Evolutionary conservation across 2,888 invertebrate species (phyloP), one percentile per base, ranked within the genome.

Genomic region (Drosophila paracracens): DNA sequence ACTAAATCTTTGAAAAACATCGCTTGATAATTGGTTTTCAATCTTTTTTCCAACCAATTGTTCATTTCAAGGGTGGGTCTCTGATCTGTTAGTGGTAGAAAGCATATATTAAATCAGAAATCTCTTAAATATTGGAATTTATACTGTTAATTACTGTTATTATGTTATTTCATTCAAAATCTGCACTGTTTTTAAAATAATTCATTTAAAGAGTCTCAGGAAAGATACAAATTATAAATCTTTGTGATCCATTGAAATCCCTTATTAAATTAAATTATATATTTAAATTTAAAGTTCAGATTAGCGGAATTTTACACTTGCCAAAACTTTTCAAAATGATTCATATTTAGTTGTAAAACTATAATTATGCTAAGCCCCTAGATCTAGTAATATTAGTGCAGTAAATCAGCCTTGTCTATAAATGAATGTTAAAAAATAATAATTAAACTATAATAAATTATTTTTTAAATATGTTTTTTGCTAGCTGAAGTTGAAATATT

Each of bases 231-330:
- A 21, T 21, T 21, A 21, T 21, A 21, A 21, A 1, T 21, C 21
- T 21, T 21, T 21, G 21, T 21, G 21, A 21, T 21, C 21, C 21
- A 21, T 21, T 21, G 21, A 21, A 21, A 38, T 38, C 0, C 1
- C 1, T 4, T 8, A 38, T 18, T 36, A 7, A 1, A 36, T 7
- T 1, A 3, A 8, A 38, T 38, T 38, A 27, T 27, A 27, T 27
- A 27, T 18, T 3, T 7, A 18, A 7, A 38, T 38, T 18, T 0
- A 7, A 18, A 18, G 0, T 0, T 0, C 7, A 18, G 18, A 0
- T 38, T 18, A 38, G 18, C 3, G 16, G 16, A 36, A 18, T 16
- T 16, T 18, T 1, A 6, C 2, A 16, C 5, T 36, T 36, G 11
- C 11, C 33, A 33, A 1, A 33, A 11, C 33, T 13, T 4, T 2